Conservation (phyloP, 2,888 invertebrate species). For the Pycnomerus fuliginosus region DNA sequence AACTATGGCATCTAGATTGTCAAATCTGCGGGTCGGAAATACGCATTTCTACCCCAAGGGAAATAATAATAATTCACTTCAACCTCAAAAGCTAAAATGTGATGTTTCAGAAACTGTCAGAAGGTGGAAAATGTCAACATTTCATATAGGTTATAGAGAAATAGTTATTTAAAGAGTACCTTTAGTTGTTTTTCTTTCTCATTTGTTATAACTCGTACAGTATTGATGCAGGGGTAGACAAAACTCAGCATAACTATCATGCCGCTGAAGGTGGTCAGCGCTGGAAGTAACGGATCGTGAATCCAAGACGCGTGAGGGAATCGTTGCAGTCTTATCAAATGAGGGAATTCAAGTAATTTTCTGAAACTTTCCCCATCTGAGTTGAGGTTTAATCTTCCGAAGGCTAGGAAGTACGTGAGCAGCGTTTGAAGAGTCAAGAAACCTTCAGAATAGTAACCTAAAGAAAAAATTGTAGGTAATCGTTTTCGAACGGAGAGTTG, state of each 20-base stretch:
- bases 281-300: slow-evolving; percentile 65
- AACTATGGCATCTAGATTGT: too few species aligned
- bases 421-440: slow-evolving; percentile 66
- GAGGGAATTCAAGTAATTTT: slow-evolving; percentile 30
- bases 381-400: too few species aligned
- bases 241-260: slow-evolving; percentile 79
- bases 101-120: too few species aligned
- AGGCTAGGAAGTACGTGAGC: slow-evolving; percentile 39
- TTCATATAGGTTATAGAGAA: too few species aligned
- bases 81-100: too few species aligned
- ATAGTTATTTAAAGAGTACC: too few species aligned
- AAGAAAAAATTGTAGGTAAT: slow-evolving; percentile 11
- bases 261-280: slow-evolving; percentile 67
- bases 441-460: slow-evolving; percentile 64
- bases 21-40: too few species aligned
- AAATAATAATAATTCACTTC: too few species aligned
- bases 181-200: slow-evolving; percentile 67
- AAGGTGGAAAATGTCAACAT: too few species aligned
- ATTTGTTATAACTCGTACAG: slow-evolving; percentile 68
- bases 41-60: too few species aligned
- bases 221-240: slow-evolving; percentile 76
- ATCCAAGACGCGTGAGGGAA: slow-evolving; percentile 74
- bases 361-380: slow-evolving; percentile 16
- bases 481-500: background rate
- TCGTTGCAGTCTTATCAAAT: slow-evolving; percentile 57